Evolutionary conservation across 2,888 invertebrate genomes (phyloP), one percentile per base, ranked within the genome.

Genomic region (Sinopyrophorus schimmeli): DNA sequence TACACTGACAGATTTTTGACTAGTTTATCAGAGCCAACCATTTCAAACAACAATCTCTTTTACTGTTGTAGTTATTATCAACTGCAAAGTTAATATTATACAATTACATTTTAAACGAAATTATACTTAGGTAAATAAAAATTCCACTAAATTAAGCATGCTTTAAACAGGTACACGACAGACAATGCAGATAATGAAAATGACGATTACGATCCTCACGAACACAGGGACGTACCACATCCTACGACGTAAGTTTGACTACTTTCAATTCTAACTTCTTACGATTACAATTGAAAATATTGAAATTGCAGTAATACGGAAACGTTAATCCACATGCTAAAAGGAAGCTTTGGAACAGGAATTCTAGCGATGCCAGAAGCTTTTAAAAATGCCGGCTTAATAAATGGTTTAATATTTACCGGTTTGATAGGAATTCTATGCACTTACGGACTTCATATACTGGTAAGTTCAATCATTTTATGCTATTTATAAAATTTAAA

Each of bases 361-460:
- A 90, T 95, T 58, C 75, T 96, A 55, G 95, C 95, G 3, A 89
- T 97, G 88, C 96, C 96, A 5, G 83, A 87, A 66, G 95, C 93
- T 7, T 90, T 93, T 72, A 81, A 82, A 59, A 84, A 92, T 69
- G 81, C 94, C 2, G 96, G 96, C 0, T 78, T 94, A 27, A 72
- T 87, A 54, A 83, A 86, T 15, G 94, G 93, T 6, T 74, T 87
- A 18, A 71, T 88, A 32, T 85, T 87, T 10, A 86, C 93, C 0
- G 69, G 90, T 30, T 57, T 91, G 12, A 86, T 94, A 26, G 92
- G 92, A 44, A 67, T 80, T 24, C 77, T 95, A 15, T 85, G 91
- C 68, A 86, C 92, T 21, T 93, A 94, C 73, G 92, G 94, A 66
- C 84, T 95, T 69, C 91, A 93, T 70, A 79, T 93, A 43, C 77